phyloP scores from a whole-genome alignment of 2,797 vertebrate genomes.

The Remorina albescens region DNA sequence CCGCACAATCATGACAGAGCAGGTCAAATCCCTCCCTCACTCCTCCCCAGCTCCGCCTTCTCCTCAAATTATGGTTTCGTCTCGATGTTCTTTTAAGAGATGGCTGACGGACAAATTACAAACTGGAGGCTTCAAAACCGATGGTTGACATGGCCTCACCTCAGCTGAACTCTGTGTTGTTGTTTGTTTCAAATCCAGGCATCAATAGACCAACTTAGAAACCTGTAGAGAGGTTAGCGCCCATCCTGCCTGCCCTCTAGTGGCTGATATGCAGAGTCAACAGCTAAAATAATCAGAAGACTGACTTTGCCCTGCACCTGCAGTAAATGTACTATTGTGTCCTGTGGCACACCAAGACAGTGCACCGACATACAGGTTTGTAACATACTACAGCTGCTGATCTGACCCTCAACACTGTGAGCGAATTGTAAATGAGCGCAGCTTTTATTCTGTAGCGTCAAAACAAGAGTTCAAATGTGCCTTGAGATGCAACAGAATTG shows the following conservation, averaged over 20 bases:
- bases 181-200: constrained; percentile 5
- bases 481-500: constrained; percentile 15
- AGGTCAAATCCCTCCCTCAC: no score
- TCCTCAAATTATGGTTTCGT: no score
- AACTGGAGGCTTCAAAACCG: no score
- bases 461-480: neutral
- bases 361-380: neutral
- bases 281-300: constrained; percentile 31
- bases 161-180: neutral
- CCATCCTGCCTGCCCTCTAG: constrained; percentile 22
- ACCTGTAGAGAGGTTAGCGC: constrained; percentile 12
- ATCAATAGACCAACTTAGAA: neutral
- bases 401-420: constrained; percentile 9
- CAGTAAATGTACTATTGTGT: constrained; percentile 24
- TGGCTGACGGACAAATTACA: no score
- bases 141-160: neutral
- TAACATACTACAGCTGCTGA: constrained; percentile 8
- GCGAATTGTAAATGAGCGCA: neutral
- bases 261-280: constrained; percentile 19
- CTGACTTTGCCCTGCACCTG: constrained; percentile 9
- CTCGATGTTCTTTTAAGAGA: no score
- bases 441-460: constrained; percentile 25
- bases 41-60: no score
- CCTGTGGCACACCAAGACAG: constrained; percentile 12
- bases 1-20: no score